Evolutionary conservation across 1,140 invertebrate species (phyloP).

Genomic region (Drosophila lacteicornis): DNA sequence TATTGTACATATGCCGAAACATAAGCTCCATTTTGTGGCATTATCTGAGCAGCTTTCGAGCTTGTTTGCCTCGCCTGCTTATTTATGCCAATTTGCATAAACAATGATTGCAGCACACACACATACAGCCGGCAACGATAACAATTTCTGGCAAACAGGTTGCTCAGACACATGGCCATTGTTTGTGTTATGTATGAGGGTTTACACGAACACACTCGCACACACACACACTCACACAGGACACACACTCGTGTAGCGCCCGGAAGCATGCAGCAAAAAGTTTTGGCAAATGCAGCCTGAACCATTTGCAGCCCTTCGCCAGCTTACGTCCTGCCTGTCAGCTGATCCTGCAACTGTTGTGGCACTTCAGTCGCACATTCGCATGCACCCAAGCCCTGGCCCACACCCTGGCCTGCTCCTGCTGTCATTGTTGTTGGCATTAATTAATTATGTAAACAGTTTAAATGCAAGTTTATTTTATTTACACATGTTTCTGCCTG

Average conservation of each 20-base stretch:
- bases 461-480: conserved; percentile 82
- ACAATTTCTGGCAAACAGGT: conserved; percentile 49
- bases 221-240: background rate
- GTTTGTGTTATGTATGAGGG: conserved; percentile 21
- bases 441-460: conserved; percentile 82
- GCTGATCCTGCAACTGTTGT: conserved; percentile 2
- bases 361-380: conserved; percentile 1
- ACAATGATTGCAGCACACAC: conserved; percentile 62
- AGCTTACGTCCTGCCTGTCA: conserved; percentile 8
- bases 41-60: conserved; percentile 63
- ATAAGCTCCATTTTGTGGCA: conserved; percentile 58
- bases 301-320: conserved; percentile 5
- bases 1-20: conserved; percentile 30
- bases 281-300: conserved; percentile 36
- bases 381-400: background rate
- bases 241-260: background rate
- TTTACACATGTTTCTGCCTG: conserved; percentile 74
- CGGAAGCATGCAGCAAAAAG: conserved; percentile 59
- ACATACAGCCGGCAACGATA: conserved; percentile 20
- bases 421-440: conserved; percentile 63
- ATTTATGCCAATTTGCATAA: conserved; percentile 75
- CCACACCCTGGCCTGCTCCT: background rate
- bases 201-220: conserved; percentile 10
- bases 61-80: conserved; percentile 57
- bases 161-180: conserved; percentile 35